These are phyloP conservation scores for Brachionus calyciflorus DNA, from an alignment of 1,140 invertebrate genomes.

Conservation along the genomic window DNA sequence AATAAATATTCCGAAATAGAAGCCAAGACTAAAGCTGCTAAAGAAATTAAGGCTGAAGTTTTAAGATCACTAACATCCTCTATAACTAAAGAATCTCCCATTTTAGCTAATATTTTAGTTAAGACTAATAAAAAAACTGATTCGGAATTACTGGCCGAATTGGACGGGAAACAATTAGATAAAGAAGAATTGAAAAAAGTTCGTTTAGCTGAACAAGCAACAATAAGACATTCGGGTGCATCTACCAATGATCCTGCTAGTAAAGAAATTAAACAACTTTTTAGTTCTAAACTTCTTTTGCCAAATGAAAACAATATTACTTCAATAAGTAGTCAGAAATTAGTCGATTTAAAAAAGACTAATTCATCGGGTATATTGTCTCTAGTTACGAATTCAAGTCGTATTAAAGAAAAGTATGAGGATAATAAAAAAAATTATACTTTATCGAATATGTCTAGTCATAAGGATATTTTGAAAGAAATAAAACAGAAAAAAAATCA, in stretches of 20 bases:
- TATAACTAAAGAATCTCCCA: constrained; percentile 12
- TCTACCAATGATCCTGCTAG: background rate
- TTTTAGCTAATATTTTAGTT: constrained; percentile 17
- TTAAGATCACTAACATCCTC: constrained; percentile 29
- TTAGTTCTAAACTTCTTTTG: constrained; percentile 33
- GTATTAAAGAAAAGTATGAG: constrained; percentile 17
- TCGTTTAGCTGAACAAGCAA: constrained; percentile 20
- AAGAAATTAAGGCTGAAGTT: constrained; percentile 24
- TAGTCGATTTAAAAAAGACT: constrained; percentile 31
- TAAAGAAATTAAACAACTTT: constrained; percentile 28
- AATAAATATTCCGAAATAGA: constrained; percentile 3
- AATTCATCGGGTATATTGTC: constrained; percentile 4
- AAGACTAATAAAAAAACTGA: constrained; percentile 39
- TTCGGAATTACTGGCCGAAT: background rate
- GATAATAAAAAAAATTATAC: constrained; percentile 37
- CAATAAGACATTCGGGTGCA: background rate
- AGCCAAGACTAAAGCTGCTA: background rate
- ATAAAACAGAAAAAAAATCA: constrained; percentile 20
- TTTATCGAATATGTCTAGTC: background rate
- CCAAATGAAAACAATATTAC: constrained; percentile 28
- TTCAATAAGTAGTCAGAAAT: constrained; percentile 20
- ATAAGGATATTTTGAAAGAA: constrained; percentile 41
- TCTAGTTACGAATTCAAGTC: background rate
- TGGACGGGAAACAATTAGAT: constrained; percentile 19
- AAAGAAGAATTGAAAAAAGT: constrained; percentile 34